Base-by-base conservation (phyloP, 2,888 invertebrate species). In the Bimastos eiseni region DNA sequence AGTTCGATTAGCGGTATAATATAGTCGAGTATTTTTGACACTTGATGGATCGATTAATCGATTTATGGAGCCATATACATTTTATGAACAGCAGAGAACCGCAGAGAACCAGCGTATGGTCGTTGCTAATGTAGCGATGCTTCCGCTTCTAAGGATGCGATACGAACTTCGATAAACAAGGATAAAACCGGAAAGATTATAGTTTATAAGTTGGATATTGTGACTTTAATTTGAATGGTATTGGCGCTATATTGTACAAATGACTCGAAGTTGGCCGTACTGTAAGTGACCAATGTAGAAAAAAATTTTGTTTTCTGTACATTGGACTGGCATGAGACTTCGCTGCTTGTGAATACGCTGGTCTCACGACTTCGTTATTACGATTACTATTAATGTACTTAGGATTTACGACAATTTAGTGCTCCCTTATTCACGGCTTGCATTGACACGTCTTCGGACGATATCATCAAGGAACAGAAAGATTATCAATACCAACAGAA, bases 81-180 rank as follows among this genome's bases (percentile, higher is more conserved):
- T n/a, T n/a, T n/a, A n/a, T 70, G n/a, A 70, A 70, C 70, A 33
- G 86, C 86, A 34, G 86, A 37, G 37, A 36, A 86, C 86, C 86
- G 86, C 86, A 34, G 86, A 37, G 37, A 36, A 86, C 86, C 86
- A 86, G 86, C 34, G 36, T 86, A 86, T 24, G 24, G n/a, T 86
- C 36, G 86, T 86, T 86, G 86, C 37, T 37, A 86, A 86, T 86
- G 86, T 24, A 36, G n/a, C 86, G 13, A 86, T 24, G 34, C 36
- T 86, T 86, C 86, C 86, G 86, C 86, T 86, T 86, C 86, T 86
- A 86, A 86, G 86, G 86, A 37, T 86, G 70, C 70, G 70, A 70
- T 70, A n/a, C 70, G 70, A 70, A n/a, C 70, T 70, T 70, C n/a
- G 8, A 70, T n/a, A 70, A 70, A 70, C 70, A 70, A 70, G 8